Conservation (phyloP, 2,797 vertebrate species). For the Lepilemur septentrionalis region DNA sequence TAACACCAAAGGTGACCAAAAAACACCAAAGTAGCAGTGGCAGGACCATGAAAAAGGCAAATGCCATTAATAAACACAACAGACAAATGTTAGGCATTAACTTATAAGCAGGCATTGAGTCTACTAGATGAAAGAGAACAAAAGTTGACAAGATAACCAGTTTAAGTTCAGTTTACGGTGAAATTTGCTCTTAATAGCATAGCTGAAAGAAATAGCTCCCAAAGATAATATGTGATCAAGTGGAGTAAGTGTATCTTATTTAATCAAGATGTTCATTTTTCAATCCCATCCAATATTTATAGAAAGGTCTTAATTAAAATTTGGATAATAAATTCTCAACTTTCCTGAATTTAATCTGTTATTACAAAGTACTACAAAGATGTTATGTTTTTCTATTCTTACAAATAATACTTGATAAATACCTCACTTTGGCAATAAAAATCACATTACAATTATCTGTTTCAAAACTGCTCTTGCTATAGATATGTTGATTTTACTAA, state of each 20-base stretch:
- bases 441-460: background rate
- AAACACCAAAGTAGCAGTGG: background rate
- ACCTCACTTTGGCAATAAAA: conserved; percentile 47
- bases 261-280: conserved; percentile 33
- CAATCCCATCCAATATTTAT: background rate
- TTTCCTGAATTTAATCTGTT: conserved; percentile 39
- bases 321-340: background rate
- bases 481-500: background rate
- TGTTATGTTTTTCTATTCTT: conserved; percentile 26
- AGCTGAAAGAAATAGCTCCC: background rate
- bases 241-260: background rate
- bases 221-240: background rate
- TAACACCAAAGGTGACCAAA: background rate
- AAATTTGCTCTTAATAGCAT: background rate
- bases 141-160: background rate
- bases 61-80: background rate
- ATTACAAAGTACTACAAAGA: background rate
- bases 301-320: conserved; percentile 24
- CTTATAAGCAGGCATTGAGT: background rate
- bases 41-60: background rate
- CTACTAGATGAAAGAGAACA: background rate
- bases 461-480: conserved; percentile 20
- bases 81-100: background rate
- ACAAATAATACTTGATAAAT: conserved; percentile 41
- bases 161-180: conserved; percentile 21